Conservation (phyloP, 2,113 vertebrate species). For the Macrotis lagotis region DNA sequence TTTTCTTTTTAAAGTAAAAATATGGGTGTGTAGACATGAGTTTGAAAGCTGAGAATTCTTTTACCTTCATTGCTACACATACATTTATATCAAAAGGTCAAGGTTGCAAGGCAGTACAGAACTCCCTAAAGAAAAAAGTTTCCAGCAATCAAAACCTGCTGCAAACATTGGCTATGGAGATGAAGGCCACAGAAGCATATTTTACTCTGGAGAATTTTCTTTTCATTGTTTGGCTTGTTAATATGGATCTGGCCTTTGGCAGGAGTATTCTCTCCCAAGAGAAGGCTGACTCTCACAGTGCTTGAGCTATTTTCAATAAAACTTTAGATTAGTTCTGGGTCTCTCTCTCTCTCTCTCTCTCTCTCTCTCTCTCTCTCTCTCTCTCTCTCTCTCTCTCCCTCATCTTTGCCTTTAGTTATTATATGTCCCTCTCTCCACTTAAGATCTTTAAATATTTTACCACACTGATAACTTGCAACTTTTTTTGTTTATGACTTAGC, state of each 20-base stretch:
- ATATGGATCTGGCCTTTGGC: conserved; percentile 32
- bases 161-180: not conserved
- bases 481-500: not conserved
- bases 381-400: too few relatives aligned
- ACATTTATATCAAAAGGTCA: not conserved
- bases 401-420: too few relatives aligned
- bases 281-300: not conserved
- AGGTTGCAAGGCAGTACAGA: not conserved
- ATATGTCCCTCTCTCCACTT: not conserved
- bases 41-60: conserved; percentile 14
- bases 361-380: not conserved
- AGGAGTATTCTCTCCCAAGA: not conserved
- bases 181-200: conserved; percentile 1
- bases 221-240: not conserved
- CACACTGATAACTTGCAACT: not conserved
- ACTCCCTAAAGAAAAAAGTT: not conserved
- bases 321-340: not conserved
- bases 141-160: not conserved
- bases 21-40: not conserved
- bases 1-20: conserved; percentile 22
- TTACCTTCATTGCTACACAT: not conserved
- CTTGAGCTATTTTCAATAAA: not conserved
- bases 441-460: not conserved
- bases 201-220: conserved; percentile 26
- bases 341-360: not conserved